These are phyloP conservation scores for Albula goreensis DNA, from an alignment of 2,113 vertebrate genomes.

Conservation along the genomic window DNA sequence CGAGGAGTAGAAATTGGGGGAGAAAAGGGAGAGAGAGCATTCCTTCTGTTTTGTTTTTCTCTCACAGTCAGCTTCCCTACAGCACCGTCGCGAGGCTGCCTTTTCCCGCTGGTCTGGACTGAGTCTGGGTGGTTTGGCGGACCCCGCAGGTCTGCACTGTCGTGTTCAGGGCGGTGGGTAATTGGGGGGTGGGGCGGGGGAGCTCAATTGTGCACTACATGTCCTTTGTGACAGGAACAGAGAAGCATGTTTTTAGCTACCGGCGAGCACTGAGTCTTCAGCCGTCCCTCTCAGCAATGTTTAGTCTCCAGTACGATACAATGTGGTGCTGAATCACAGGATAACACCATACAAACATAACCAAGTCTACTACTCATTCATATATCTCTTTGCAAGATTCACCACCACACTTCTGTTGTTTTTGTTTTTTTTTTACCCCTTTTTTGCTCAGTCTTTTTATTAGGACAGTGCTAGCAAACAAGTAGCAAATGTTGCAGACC, in stretches of 20 bases:
- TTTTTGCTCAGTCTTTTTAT: slow-evolving; percentile 55
- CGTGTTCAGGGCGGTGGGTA: too few relatives aligned
- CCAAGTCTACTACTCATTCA: neutral
- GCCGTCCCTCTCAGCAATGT: neutral
- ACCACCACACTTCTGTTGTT: neutral
- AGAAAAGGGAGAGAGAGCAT: neutral
- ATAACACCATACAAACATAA: slow-evolving; percentile 24
- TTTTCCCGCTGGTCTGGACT: neutral
- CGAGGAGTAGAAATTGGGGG: neutral
- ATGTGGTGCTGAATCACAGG: neutral
- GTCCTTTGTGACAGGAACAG: slow-evolving; percentile 32
- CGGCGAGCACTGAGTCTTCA: neutral
- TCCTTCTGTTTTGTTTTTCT: slow-evolving; percentile 6
- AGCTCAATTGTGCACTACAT: neutral
- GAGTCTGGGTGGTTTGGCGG: neutral
- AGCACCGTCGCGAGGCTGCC: neutral
- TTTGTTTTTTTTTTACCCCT: slow-evolving; percentile 16
- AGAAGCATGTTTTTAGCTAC: neutral
- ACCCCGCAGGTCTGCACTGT: too few relatives aligned
- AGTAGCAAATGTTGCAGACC: slow-evolving; percentile 68
- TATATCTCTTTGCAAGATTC: slow-evolving; percentile 15
- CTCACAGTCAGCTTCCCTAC: neutral
- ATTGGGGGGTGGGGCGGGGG: neutral
- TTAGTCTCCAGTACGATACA: neutral
- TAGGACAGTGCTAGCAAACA: slow-evolving; percentile 61